Evolutionary conservation across 2,113 vertebrate species (phyloP).

Genomic region (Solea solea): DNA sequence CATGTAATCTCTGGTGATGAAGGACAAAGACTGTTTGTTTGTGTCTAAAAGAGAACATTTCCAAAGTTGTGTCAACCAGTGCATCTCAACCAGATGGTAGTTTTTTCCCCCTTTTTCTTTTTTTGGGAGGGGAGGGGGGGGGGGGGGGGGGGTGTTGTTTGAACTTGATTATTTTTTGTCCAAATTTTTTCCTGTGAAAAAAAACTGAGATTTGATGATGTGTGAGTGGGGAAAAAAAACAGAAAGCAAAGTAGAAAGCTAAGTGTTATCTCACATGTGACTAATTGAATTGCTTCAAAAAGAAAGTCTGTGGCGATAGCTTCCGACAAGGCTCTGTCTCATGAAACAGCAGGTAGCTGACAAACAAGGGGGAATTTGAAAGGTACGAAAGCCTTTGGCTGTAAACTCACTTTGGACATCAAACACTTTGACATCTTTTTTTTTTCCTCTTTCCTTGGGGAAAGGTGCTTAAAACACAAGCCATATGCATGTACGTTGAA

Average conservation of each 20-base stretch:
- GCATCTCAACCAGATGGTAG: conserved; percentile 70
- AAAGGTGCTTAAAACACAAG: conserved; percentile 72
- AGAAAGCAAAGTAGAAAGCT: conserved; percentile 62
- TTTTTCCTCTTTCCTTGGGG: conserved; percentile 78
- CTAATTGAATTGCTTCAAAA: conserved; percentile 82
- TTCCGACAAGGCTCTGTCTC: conserved; percentile 80
- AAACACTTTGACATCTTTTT: conserved; percentile 80
- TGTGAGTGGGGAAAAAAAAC: conserved; percentile 10
- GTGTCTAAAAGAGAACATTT: conserved; percentile 63
- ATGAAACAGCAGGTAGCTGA: conserved; percentile 85
- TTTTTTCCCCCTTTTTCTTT: not conserved
- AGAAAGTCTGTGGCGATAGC: conserved; percentile 72
- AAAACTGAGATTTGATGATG: conserved; percentile 57
- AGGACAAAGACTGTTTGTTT: conserved; percentile 76
- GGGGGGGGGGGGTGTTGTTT: conserved; percentile 35
- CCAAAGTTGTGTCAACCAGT: conserved; percentile 67
- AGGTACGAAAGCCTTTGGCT: conserved; percentile 80
- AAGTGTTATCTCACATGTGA: conserved; percentile 77
- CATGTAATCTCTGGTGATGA: conserved; percentile 70
- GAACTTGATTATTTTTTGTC: conserved; percentile 65
- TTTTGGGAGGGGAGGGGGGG: not conserved
- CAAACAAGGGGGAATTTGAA: conserved; percentile 78
- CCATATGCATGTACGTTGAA: conserved; percentile 69
- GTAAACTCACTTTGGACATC: conserved; percentile 82
- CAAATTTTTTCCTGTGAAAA: conserved; percentile 54